Percentiles rank a stretch among this genome's conserved stretches.
Evolutionary conservation across 2,113 vertebrate species (phyloP).

Genomic region (Ibidorhyncha struthersii): DNA sequence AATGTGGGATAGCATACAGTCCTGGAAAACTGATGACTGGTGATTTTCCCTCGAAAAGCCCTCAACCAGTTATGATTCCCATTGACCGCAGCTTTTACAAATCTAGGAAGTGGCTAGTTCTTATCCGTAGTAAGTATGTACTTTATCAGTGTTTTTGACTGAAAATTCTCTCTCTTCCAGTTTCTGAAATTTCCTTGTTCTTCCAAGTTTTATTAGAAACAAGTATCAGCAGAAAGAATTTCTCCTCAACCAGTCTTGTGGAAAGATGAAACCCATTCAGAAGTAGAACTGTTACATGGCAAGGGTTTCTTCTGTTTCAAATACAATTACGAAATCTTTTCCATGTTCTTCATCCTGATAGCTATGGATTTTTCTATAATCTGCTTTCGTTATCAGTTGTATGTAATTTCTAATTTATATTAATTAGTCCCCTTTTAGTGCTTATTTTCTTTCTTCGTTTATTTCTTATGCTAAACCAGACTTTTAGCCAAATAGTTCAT

Average conservation of each 20-base stretch:
- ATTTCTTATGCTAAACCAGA: neutral
- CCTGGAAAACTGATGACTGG: neutral
- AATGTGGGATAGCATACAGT: neutral
- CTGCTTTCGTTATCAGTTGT: neutral
- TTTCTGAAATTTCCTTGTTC: neutral
- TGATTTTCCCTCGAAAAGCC: fast-evolving
- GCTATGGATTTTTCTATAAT: neutral
- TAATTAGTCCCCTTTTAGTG: neutral
- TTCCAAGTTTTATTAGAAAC: neutral
- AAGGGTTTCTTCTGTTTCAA: neutral
- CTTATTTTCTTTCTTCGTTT: neutral
- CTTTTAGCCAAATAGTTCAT: neutral
- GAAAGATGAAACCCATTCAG: neutral
- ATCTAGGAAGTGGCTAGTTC: neutral
- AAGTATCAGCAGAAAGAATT: neutral
- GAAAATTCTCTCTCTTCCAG: neutral
- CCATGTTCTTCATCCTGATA: neutral
- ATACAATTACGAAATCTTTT: neutral
- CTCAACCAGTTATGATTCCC: neutral
- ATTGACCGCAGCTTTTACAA: neutral
- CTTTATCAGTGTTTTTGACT: neutral
- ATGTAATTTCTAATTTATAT: neutral
- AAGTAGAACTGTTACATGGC: neutral
- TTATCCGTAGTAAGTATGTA: neutral
- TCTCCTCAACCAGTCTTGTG: neutral